Evolutionary conservation across 1,140 invertebrate species (phyloP).

Genomic region (Orussus abietinus): DNA sequence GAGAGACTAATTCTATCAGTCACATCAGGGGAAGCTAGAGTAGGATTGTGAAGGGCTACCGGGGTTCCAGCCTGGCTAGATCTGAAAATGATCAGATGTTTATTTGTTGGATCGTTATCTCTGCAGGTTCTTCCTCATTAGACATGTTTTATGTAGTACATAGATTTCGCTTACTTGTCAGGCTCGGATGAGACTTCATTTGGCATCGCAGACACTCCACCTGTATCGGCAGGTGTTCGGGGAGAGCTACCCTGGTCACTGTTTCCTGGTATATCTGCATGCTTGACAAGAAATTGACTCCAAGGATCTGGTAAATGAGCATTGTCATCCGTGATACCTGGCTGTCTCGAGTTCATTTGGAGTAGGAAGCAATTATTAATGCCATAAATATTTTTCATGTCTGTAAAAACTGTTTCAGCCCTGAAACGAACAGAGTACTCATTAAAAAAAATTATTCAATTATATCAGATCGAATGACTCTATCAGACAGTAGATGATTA

Average conservation of each 20-base stretch:
- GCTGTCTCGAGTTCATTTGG: conserved; percentile 76
- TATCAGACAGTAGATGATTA: conserved; percentile 16
- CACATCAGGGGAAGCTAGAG: conserved; percentile 35
- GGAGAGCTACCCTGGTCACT: conserved; percentile 64
- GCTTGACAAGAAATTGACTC: conserved; percentile 70
- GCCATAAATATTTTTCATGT: conserved; percentile 81
- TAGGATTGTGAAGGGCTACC: conserved; percentile 34
- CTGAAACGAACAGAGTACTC: conserved; percentile 49
- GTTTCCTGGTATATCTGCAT: conserved; percentile 52
- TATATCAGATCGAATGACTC: conserved; percentile 1
- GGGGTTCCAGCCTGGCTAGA: conserved; percentile 47
- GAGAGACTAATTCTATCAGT: conserved; percentile 36
- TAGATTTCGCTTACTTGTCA: conserved; percentile 36
- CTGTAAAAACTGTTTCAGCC: conserved; percentile 76
- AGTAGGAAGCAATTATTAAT: conserved; percentile 81
- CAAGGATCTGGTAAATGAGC: conserved; percentile 75
- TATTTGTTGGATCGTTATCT: conserved; percentile 3
- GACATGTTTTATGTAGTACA: conserved; percentile 20
- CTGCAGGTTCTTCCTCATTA: conserved; percentile 16
- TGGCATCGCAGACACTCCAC: conserved; percentile 56
- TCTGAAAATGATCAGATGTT: conserved; percentile 23
- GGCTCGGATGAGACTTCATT: conserved; percentile 43
- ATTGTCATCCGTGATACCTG: conserved; percentile 55
- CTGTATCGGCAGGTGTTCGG: conserved; percentile 56
- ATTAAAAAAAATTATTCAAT: conserved; percentile 1